A percentile compares a stretch with the other conserved stretches of the same genome.
phyloP scores from a whole-genome alignment of 23 tunicate species.

The Halocynthia roretzi region DNA sequence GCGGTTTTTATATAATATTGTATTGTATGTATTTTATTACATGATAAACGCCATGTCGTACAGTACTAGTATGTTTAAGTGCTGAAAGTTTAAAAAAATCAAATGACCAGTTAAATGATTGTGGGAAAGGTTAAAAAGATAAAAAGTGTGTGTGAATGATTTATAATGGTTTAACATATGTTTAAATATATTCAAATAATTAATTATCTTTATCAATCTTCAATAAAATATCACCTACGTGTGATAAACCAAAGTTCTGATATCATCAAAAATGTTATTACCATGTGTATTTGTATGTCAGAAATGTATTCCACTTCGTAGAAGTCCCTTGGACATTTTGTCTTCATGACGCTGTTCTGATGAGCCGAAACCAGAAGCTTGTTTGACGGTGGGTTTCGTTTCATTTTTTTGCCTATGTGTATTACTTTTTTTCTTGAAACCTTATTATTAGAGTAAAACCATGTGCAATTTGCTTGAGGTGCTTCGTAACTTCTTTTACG shows the following conservation, averaged over 20 bases:
- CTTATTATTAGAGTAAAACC: conserved; percentile 19
- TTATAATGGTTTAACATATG: no score
- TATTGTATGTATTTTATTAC: no score
- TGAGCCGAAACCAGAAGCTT: conserved; percentile 50
- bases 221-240: no score
- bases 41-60: no score
- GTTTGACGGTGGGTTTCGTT: conserved; percentile 21
- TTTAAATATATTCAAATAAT: neutral
- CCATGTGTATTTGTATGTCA: conserved; percentile 50
- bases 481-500: neutral
- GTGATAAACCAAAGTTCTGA: neutral
- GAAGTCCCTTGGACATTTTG: conserved; percentile 25
- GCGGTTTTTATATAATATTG: neutral
- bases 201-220: neutral
- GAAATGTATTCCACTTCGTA: conserved; percentile 85
- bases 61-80: no score
- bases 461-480: conserved; percentile 16
- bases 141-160: no score
- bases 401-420: neutral
- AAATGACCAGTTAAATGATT: no score
- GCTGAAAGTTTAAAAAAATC: no score
- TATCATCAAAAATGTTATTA: conserved; percentile 9
- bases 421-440: neutral
- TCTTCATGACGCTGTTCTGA: conserved; percentile 34
- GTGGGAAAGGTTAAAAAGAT: no score